Percentiles rank a stretch among this genome's conserved stretches.
phyloP scores from a whole-genome alignment of 2,113 vertebrate species.

The Murina feae region DNA sequence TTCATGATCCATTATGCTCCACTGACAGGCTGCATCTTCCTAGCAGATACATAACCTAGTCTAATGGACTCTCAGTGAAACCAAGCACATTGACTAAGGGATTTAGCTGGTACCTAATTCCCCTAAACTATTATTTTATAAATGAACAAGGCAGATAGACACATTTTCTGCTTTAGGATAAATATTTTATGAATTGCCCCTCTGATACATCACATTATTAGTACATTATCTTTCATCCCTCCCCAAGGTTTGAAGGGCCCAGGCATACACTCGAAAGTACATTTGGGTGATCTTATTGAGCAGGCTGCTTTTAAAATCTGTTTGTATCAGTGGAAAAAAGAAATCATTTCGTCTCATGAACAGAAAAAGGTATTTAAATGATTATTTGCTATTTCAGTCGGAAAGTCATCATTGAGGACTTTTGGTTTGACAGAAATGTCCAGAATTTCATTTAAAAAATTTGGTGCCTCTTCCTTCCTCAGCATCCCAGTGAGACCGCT shows the following conservation, averaged over 20 bases:
- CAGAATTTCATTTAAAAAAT: neutral
- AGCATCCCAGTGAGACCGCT: neutral
- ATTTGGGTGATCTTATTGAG: constrained; percentile 61
- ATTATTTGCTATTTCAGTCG: constrained; percentile 58
- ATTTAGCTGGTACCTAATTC: constrained; percentile 55
- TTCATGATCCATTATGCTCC: constrained; percentile 59
- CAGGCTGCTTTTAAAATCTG: constrained; percentile 61
- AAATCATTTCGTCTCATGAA: constrained; percentile 24
- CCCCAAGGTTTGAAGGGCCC: neutral
- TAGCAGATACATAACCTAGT: constrained; percentile 31
- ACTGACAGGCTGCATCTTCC: constrained; percentile 13
- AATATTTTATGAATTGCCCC: constrained; percentile 61
- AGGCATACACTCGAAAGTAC: constrained; percentile 37
- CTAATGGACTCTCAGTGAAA: constrained; percentile 70
- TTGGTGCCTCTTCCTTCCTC: neutral
- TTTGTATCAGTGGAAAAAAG: constrained; percentile 21
- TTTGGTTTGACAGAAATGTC: neutral
- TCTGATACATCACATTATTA: constrained; percentile 38
- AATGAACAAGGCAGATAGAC: constrained; percentile 63
- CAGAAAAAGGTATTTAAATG: constrained; percentile 65
- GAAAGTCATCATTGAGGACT: constrained; percentile 64
- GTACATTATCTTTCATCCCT: constrained; percentile 39
- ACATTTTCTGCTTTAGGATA: constrained; percentile 64
- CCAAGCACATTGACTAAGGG: constrained; percentile 27
- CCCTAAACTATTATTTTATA: constrained; percentile 67